Evolutionary conservation across 2,888 invertebrate species (phyloP).

Genomic region (Eilema sororculum): DNA sequence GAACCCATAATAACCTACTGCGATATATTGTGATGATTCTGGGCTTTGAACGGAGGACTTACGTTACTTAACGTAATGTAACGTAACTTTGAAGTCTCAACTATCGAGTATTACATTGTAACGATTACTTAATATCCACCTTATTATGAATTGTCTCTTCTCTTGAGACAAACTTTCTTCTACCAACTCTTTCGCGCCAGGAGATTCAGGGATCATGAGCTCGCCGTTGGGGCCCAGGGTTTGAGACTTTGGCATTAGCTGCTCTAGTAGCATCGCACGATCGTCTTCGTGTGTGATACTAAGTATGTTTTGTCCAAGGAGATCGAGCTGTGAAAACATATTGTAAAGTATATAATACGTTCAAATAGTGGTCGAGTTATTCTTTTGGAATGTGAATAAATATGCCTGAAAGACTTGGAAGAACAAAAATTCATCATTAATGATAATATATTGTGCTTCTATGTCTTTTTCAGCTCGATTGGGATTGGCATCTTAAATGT

Average conservation of each 20-base stretch:
- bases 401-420: too few species aligned
- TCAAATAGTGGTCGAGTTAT: neutral
- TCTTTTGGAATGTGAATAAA: neutral
- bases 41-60: too few species aligned
- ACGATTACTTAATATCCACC: slow-evolving; percentile 54
- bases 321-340: slow-evolving; percentile 89
- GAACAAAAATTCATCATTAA: too few species aligned
- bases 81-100: too few species aligned
- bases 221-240: slow-evolving; percentile 84
- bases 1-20: too few species aligned
- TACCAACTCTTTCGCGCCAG: slow-evolving; percentile 55
- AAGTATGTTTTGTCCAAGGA: slow-evolving; percentile 94
- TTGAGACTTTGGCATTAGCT: slow-evolving; percentile 86
- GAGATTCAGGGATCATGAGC: slow-evolving; percentile 78
- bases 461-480: too few species aligned
- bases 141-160: slow-evolving; percentile 66
- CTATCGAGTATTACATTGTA: neutral
- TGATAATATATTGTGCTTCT: too few species aligned
- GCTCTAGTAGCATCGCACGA: slow-evolving; percentile 89
- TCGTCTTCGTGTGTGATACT: slow-evolving; percentile 94
- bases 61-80: too few species aligned
- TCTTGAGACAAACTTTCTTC: slow-evolving; percentile 62
- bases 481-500: too few species aligned
- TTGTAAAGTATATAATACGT: neutral
- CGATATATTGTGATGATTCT: too few species aligned